A percentile compares a stretch with the other conserved stretches of the same genome.
Evolutionary conservation across 2,888 invertebrate genomes (phyloP).

Genomic region (Meliscaeva auricollis): DNA sequence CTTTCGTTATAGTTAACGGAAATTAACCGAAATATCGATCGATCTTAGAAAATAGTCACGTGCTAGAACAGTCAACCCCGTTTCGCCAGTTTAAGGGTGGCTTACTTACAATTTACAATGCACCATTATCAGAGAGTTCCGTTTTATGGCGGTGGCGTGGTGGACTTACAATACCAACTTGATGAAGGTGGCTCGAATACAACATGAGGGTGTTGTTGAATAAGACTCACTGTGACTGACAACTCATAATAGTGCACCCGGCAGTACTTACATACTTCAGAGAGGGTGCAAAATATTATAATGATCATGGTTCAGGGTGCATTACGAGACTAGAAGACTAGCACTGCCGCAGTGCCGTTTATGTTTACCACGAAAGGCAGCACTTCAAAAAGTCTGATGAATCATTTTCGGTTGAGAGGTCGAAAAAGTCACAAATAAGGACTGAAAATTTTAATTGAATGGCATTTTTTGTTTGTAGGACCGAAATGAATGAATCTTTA

Average conservation of each 20-base stretch:
- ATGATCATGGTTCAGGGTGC: constrained; percentile 30
- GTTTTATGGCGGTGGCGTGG: constrained; percentile 36
- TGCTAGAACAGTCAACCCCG: constrained; percentile 68
- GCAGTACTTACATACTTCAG: neutral
- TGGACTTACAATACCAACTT: constrained; percentile 1
- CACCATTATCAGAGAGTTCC: constrained; percentile 51
- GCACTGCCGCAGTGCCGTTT: neutral
- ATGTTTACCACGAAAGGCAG: constrained; percentile 6
- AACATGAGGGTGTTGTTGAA: constrained; percentile 68
- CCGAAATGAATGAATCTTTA: neutral
- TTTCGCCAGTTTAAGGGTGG: constrained; percentile 55
- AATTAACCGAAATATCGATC: constrained; percentile 75
- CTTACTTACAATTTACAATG: constrained; percentile 46
- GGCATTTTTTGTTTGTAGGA: constrained; percentile 52
- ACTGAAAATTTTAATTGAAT: constrained; percentile 60
- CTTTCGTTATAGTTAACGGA: constrained; percentile 62
- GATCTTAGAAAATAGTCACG: constrained; percentile 69
- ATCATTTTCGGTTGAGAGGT: constrained; percentile 47
- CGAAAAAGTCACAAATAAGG: constrained; percentile 52
- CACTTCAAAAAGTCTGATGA: constrained; percentile 52
- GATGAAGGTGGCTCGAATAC: constrained; percentile 43
- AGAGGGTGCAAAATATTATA: constrained; percentile 58
- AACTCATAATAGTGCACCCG: constrained; percentile 62
- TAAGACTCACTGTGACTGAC: constrained; percentile 23
- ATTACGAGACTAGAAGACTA: neutral